A percentile compares a stretch with the other conserved stretches of the same genome.
phyloP scores from a whole-genome alignment of 2,797 vertebrate species.

The Coregonus sp. region DNA sequence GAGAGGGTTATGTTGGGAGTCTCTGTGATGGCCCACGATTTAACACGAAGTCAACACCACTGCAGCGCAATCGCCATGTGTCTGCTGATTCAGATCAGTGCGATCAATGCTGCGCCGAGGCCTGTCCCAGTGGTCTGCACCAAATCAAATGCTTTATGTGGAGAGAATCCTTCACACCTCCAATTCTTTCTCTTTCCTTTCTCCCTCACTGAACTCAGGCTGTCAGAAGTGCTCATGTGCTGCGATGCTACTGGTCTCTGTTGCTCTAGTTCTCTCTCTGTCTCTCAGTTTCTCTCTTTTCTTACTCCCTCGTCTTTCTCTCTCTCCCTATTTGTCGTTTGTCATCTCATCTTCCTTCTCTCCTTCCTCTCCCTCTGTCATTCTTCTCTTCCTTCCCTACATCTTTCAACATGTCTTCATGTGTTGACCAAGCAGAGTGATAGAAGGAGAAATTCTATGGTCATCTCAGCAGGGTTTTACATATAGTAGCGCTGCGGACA shows the following conservation, averaged over 20 bases:
- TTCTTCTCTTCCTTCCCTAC: neutral
- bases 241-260: neutral
- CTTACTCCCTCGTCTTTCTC: neutral
- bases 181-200: neutral
- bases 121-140: conserved; percentile 30
- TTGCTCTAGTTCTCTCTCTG: conserved; percentile 13
- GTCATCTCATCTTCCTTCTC: no score
- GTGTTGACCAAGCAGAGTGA: neutral
- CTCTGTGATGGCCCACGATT: conserved; percentile 60
- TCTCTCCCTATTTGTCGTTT: no score
- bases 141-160: conserved; percentile 55
- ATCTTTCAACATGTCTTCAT: neutral
- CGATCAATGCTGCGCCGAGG: conserved; percentile 52
- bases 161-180: conserved; percentile 41
- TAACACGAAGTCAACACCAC: conserved; percentile 70
- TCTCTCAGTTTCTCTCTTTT: neutral
- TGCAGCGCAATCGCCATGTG: conserved; percentile 66
- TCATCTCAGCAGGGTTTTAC: neutral
- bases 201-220: neutral
- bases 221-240: neutral
- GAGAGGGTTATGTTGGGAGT: conserved; percentile 37
- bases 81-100: conserved; percentile 62
- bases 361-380: neutral
- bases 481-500: neutral
- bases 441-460: no score